phyloP scores from a whole-genome alignment of 2,888 invertebrate species.

The Polia nebulosa region DNA sequence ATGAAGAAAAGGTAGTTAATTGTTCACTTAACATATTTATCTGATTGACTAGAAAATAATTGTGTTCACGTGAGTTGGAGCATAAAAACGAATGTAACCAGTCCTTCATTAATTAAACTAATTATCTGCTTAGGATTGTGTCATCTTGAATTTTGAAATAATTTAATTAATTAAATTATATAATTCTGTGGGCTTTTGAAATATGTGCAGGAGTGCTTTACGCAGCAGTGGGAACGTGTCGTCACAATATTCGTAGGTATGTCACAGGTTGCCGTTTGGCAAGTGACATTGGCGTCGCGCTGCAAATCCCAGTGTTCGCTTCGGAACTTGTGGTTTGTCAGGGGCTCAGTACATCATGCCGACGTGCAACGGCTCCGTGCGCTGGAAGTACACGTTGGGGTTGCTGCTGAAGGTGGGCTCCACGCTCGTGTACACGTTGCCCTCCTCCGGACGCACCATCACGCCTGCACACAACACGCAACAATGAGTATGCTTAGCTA shows the following conservation, averaged over 20 bases:
- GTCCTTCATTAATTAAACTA: conserved; percentile 31
- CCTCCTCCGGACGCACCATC: conserved; percentile 95
- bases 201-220: conserved; percentile 42
- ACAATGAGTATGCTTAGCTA: conserved; percentile 44
- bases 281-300: conserved; percentile 69
- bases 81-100: conserved; percentile 9
- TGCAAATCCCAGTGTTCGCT: conserved; percentile 89
- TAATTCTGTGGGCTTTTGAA: conserved; percentile 28
- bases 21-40: conserved; percentile 16
- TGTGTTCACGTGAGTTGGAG: conserved; percentile 12
- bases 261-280: conserved; percentile 65
- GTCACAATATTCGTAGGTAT: conserved; percentile 59
- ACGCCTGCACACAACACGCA: conserved; percentile 90
- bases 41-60: conserved; percentile 60
- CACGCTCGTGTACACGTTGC: conserved; percentile 96
- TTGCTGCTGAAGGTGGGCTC: conserved; percentile 97
- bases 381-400: conserved; percentile 97
- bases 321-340: conserved; percentile 89
- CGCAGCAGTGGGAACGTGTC: conserved; percentile 62
- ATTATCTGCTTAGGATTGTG: conserved; percentile 13
- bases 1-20: conserved; percentile 14
- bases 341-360: conserved; percentile 96
- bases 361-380: conserved; percentile 95
- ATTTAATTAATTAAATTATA: conserved; percentile 47
- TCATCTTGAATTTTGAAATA: conserved; percentile 36